Evolutionary conservation across 2,888 invertebrate species (phyloP), one percentile per base, ranked within the genome.

Genomic region (Apotomis capreana): DNA sequence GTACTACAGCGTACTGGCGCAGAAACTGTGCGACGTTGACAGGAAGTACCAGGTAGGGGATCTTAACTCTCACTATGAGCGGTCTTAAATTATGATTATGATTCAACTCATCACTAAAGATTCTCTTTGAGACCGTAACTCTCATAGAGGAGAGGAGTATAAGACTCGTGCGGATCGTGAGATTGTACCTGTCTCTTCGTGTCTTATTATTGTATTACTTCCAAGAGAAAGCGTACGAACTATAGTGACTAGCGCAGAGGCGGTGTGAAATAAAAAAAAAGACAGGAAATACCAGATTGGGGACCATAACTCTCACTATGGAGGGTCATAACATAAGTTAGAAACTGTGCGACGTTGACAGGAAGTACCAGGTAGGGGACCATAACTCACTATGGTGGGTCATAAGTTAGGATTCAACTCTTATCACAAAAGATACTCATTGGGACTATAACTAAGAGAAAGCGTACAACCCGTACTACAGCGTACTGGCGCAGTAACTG

Each of bases 381-480:
- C 26, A 26, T 26, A 26, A 26, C 26, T 26, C 26, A 26, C 26
- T 26, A 26, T 26, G 26, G 26, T 2, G 26, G 26, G 26, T 26
- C 26, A 26, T 26, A 26, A 26, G 26, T 26, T 26, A 26, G 26
- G 26, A 26, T 26, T 26, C 26, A 26, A 26, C 26, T 26, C 26
- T 26, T 97, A 2, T 26, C 26, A 26, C 2, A 26, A 26, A 26
- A 26, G 26, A 26, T 26, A 26, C 26, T 26, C 26, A 26, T 26
- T 26, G 26, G 26, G 26, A 26, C 26, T 2, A 26, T 26, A 26
- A 26, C 26, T 96, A 96, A 77, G 98, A 98, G 86, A 95, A 95
- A 76, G 86, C 84, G 0, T 97, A 95, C 83, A 99, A 99, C 91
- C 97, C 97, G 0, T 99, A 97, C 90, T 99, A 99, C 84, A 95